These are phyloP conservation scores for Aspidiotus destructor DNA, from an alignment of 2,888 invertebrate genomes.

Conservation along the genomic window DNA sequence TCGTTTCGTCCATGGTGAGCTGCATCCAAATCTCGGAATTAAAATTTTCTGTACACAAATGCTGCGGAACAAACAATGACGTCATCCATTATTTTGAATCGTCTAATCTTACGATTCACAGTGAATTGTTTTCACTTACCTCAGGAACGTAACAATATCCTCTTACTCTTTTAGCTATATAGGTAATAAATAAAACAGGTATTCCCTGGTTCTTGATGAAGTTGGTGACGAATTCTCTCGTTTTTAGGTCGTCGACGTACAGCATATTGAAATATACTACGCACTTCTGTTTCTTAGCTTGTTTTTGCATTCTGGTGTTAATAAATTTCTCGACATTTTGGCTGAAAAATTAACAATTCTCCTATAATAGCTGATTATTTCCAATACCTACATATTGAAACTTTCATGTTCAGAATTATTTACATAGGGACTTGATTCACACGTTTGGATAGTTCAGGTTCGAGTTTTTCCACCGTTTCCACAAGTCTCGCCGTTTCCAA, in stretches of 20 bases:
- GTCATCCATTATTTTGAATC: not conserved
- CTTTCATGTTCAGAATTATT: too few species aligned
- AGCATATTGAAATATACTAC: not conserved
- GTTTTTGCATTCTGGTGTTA: not conserved
- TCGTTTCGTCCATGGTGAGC: not conserved
- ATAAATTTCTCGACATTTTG: not conserved
- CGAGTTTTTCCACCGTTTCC: too few species aligned
- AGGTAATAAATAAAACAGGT: not conserved
- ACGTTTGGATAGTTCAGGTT: too few species aligned
- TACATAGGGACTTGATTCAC: too few species aligned
- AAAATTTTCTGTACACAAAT: not conserved
- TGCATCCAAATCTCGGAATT: not conserved
- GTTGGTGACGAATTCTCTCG: not conserved
- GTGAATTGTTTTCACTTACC: not conserved
- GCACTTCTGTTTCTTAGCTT: not conserved
- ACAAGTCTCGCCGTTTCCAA: too few species aligned
- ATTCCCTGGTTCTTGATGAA: not conserved
- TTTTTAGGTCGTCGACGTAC: not conserved
- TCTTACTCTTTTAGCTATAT: not conserved
- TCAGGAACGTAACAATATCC: slow-evolving; percentile 1
- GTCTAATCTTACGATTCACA: not conserved
- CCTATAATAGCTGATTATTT: not conserved
- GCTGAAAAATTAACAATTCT: not conserved
- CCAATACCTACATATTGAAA: not conserved
- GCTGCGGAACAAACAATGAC: not conserved